Percentiles rank a stretch among this genome's conserved stretches.
These are phyloP conservation scores for Atherinomorus stipes DNA, from an alignment of 2,113 vertebrate genomes.

Conservation along the genomic window DNA sequence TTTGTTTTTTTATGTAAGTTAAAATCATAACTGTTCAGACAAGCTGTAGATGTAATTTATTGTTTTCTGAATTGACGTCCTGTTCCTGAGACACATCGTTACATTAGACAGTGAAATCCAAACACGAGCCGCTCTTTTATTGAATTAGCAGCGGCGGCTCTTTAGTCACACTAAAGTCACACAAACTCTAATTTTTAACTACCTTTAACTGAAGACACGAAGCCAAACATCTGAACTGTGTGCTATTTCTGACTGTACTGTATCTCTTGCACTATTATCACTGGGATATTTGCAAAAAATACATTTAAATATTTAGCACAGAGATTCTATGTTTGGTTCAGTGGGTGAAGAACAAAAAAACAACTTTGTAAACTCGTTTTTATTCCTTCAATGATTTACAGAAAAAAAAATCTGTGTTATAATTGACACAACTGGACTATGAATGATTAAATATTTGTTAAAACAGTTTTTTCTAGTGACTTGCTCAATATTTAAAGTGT, in stretches of 20 bases:
- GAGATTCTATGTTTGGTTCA: conserved; percentile 63
- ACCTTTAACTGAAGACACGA: conserved; percentile 44
- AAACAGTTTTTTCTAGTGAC: conserved; percentile 61
- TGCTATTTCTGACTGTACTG: conserved; percentile 63
- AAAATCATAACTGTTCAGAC: conserved; percentile 72
- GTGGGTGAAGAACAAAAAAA: conserved; percentile 12
- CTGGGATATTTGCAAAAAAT: conserved; percentile 67
- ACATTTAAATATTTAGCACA: conserved; percentile 69
- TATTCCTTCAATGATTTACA: conserved; percentile 43
- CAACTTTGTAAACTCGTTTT: conserved; percentile 56
- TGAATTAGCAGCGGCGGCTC: conserved; percentile 33
- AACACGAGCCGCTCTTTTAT: conserved; percentile 3
- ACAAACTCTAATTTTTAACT: conserved; percentile 61
- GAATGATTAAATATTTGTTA: conserved; percentile 52
- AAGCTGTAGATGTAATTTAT: conserved; percentile 81
- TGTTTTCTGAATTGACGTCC: conserved; percentile 67
- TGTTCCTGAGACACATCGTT: conserved; percentile 23
- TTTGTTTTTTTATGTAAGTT: conserved; percentile 63
- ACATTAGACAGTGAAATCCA: conserved; percentile 29
- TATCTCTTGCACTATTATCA: conserved; percentile 75
- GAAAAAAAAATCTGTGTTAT: conserved; percentile 31
- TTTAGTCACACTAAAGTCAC: conserved; percentile 66
- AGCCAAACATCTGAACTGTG: conserved; percentile 57
- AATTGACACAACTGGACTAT: conserved; percentile 71
- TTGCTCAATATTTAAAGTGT: conserved; percentile 81